These are phyloP conservation scores for Oryctolagus cuniculus DNA, from an alignment of 2,113 vertebrate genomes.

Conservation along the genomic window mOryCun1.1 NC_091439.1:83777001-83777500, in stretches of 20 bases:
- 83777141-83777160: not conserved
- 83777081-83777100: not conserved
- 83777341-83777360: constrained; percentile 67
- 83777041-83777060: constrained; percentile 39
- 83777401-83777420: constrained; percentile 41
- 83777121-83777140: constrained; percentile 38
- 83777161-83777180: not conserved
- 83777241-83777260: not conserved
- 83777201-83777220: not conserved
- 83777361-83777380: constrained; percentile 58
- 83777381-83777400: constrained; percentile 57
- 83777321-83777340: constrained; percentile 53
- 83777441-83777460: not conserved
- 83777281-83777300: constrained; percentile 14
- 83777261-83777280: not conserved
- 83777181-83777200: not conserved
- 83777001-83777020: not conserved
- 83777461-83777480: constrained; percentile 9
- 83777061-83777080: not conserved
- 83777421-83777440: constrained; percentile 29
- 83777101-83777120: constrained; percentile 15
- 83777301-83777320: constrained; percentile 53
- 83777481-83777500: constrained; percentile 21
- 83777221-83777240: not conserved
- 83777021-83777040: not conserved